These are phyloP conservation scores for Palythoa caribaeorum DNA, from an alignment of 92 coral and sea anemone genomes.

Conservation along the genomic window DNA sequence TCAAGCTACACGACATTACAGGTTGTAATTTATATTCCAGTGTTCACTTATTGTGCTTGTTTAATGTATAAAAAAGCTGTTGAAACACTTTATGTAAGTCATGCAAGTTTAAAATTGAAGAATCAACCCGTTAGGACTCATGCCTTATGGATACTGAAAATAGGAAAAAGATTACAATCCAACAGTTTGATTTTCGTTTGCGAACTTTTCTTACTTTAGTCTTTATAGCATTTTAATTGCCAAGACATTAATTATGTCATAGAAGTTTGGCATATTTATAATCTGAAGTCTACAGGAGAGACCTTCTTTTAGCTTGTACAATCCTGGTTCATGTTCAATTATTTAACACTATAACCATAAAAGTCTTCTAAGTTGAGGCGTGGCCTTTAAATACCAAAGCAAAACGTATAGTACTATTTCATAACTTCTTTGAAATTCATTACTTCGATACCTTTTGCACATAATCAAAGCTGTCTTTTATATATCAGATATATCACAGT, in stretches of 20 bases:
- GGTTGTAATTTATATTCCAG: not conserved
- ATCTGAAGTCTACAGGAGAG: no score
- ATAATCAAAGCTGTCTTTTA: not conserved
- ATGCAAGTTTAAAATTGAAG: not conserved
- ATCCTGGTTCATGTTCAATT: no score
- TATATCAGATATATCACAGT: slow-evolving; percentile 1
- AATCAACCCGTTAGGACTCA: not conserved
- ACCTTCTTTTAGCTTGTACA: no score
- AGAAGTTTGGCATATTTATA: no score
- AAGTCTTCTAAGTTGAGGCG: no score
- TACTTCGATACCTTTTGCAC: not conserved
- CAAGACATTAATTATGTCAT: not conserved
- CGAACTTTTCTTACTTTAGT: not conserved
- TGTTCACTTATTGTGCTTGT: not conserved
- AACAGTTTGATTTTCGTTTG: not conserved
- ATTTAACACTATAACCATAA: not conserved
- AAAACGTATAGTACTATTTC: not conserved
- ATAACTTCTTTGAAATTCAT: not conserved
- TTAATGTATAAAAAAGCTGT: slow-evolving; percentile 10
- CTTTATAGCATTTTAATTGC: not conserved
- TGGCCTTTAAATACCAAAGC: not conserved
- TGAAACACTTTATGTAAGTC: not conserved
- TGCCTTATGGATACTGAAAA: not conserved
- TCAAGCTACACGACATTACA: not conserved
- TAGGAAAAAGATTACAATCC: not conserved